Evolutionary conservation across 1,140 invertebrate species (phyloP).

Genomic region (Archegozetes longisetosus): DNA sequence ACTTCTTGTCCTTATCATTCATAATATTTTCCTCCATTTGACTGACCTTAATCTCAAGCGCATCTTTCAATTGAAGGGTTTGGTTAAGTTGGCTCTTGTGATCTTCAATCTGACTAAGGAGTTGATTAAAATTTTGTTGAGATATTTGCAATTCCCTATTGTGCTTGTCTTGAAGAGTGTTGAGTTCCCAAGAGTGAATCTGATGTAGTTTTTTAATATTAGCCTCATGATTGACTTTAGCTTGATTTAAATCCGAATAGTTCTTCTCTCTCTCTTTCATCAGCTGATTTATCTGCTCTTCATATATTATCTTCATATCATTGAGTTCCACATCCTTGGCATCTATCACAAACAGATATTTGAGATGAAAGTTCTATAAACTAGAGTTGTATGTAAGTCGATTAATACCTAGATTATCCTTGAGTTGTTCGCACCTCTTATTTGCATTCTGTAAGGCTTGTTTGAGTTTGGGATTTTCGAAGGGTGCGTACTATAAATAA

Average conservation of each 20-base stretch:
- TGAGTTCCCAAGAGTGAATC: background rate
- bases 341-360: no score
- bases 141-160: background rate
- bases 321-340: background rate
- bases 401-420: background rate
- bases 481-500: background rate
- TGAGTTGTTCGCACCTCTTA: background rate
- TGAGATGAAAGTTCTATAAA: no score
- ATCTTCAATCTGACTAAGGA: background rate
- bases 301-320: background rate
- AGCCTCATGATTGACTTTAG: background rate
- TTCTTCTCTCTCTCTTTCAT: background rate
- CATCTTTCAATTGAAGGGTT: background rate
- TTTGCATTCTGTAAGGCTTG: background rate
- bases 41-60: background rate
- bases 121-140: background rate
- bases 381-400: no score
- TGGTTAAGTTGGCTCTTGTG: background rate
- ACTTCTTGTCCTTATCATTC: background rate
- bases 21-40: background rate
- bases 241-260: background rate
- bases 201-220: background rate
- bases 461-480: background rate
- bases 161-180: background rate
- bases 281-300: background rate